phyloP scores from a whole-genome alignment of 2,113 vertebrate genomes.

The Seriola dumerili region DNA sequence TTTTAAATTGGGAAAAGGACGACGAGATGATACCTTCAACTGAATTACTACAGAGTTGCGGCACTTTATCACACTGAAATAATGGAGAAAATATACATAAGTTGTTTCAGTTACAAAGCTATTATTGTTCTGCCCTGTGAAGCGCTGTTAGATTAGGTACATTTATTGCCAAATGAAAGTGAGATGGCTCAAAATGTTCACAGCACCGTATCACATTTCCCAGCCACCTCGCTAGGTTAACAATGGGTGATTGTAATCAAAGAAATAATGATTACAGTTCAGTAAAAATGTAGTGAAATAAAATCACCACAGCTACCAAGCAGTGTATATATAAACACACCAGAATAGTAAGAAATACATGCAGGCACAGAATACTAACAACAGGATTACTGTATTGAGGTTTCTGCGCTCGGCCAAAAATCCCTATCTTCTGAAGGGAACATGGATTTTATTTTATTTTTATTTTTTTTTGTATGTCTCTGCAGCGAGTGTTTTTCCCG shows the following conservation, averaged over 20 bases:
- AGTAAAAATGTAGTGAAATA: not conserved
- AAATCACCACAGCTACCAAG: not conserved
- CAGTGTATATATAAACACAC: not conserved
- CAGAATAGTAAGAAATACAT: not conserved
- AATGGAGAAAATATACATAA: not conserved
- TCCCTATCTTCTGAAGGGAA: slow-evolving; percentile 27
- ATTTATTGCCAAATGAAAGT: slow-evolving; percentile 28
- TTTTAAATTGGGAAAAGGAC: slow-evolving; percentile 24
- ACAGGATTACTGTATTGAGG: slow-evolving; percentile 29
- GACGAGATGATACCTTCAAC: not conserved
- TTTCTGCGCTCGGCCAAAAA: slow-evolving; percentile 9
- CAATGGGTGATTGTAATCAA: slow-evolving; percentile 9
- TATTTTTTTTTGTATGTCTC: slow-evolving; percentile 11
- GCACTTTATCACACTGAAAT: not conserved
- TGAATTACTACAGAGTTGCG: not conserved
- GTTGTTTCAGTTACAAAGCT: not conserved
- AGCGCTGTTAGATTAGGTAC: not conserved
- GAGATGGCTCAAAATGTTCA: slow-evolving; percentile 17
- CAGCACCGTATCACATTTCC: not conserved
- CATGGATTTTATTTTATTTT: slow-evolving; percentile 17
- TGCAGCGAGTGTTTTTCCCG: slow-evolving; percentile 39
- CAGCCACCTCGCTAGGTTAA: not conserved
- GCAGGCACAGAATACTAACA: slow-evolving; percentile 18
- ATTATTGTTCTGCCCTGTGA: not conserved
- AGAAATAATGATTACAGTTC: slow-evolving; percentile 12